These are phyloP conservation scores for Liasis olivaceus DNA, from an alignment of 2,797 vertebrate genomes.

Conservation along the genomic window DNA sequence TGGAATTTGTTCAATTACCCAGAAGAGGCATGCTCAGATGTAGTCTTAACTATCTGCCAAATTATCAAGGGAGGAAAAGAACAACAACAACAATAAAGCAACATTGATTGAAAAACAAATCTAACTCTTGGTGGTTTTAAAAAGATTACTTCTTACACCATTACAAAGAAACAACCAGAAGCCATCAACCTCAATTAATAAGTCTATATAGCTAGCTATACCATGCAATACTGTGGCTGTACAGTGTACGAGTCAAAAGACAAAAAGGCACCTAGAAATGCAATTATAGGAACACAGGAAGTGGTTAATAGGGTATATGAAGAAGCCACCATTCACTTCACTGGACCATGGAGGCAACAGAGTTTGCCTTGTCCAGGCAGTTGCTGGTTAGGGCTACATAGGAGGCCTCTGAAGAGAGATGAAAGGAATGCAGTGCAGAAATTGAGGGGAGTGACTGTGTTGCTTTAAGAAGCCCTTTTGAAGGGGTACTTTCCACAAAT, in stretches of 20 bases:
- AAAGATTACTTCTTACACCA: not conserved
- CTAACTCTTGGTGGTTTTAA: constrained; percentile 6
- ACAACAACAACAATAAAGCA: not conserved
- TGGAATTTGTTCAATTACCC: constrained; percentile 1
- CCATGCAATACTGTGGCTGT: not conserved
- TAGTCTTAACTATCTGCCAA: not conserved
- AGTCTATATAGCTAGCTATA: not conserved
- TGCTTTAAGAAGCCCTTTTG: too few relatives aligned
- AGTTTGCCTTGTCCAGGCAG: not conserved
- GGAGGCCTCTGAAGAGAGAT: too few relatives aligned
- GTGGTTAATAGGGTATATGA: not conserved
- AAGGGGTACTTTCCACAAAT: too few relatives aligned
- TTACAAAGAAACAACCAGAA: not conserved
- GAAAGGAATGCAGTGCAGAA: too few relatives aligned
- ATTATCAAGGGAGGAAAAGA: constrained; percentile 16
- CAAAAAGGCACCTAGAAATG: not conserved
- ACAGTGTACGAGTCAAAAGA: not conserved
- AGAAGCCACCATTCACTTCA: not conserved
- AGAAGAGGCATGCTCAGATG: not conserved
- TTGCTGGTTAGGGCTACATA: too few relatives aligned
- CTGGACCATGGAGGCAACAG: not conserved
- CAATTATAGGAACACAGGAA: not conserved
- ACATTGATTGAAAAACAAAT: constrained; percentile 25
- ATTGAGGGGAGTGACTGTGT: too few relatives aligned
- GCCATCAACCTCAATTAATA: not conserved